Percentiles rank a stretch among this genome's conserved stretches.
These are phyloP conservation scores for Brachynemurus nebulosus DNA, from an alignment of 2,888 invertebrate genomes.

Conservation along the genomic window DNA sequence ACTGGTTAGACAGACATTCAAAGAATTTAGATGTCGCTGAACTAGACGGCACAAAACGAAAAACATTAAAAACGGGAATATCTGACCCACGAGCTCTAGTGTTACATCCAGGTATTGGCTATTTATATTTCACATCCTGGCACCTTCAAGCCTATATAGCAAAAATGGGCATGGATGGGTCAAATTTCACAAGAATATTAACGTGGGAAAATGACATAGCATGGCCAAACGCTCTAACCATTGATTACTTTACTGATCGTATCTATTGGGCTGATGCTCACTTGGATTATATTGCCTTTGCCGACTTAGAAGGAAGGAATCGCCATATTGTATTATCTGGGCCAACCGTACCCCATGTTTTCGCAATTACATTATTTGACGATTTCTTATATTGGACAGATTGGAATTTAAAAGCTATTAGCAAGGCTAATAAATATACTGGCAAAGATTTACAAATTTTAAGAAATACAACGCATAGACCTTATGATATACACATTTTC, in stretches of 20 bases:
- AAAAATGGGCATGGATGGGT: slow-evolving; percentile 94
- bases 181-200: slow-evolving; percentile 73
- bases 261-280: slow-evolving; percentile 98
- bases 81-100: slow-evolving; percentile 89
- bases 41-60: slow-evolving; percentile 80
- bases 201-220: slow-evolving; percentile 90
- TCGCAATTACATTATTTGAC: slow-evolving; percentile 87
- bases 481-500: slow-evolving; percentile 85
- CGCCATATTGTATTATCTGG: slow-evolving; percentile 72
- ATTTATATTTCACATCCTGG: slow-evolving; percentile 94
- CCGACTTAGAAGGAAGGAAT: slow-evolving; percentile 83
- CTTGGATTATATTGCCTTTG: slow-evolving; percentile 90
- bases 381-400: slow-evolving; percentile 94
- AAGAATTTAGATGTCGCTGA: slow-evolving; percentile 92
- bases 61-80: slow-evolving; percentile 76
- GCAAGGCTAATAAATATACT: slow-evolving; percentile 83
- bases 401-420: slow-evolving; percentile 92
- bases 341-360: slow-evolving; percentile 81
- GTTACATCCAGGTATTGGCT: slow-evolving; percentile 88
- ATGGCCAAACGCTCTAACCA: slow-evolving; percentile 96
- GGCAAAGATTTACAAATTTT: slow-evolving; percentile 59
- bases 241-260: slow-evolving; percentile 90
- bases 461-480: slow-evolving; percentile 85
- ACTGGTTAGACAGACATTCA: slow-evolving; percentile 93
- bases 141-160: slow-evolving; percentile 91